Evolutionary conservation across 2,113 vertebrate genomes (phyloP).

Genomic region (Falcunculus frontatus): DNA sequence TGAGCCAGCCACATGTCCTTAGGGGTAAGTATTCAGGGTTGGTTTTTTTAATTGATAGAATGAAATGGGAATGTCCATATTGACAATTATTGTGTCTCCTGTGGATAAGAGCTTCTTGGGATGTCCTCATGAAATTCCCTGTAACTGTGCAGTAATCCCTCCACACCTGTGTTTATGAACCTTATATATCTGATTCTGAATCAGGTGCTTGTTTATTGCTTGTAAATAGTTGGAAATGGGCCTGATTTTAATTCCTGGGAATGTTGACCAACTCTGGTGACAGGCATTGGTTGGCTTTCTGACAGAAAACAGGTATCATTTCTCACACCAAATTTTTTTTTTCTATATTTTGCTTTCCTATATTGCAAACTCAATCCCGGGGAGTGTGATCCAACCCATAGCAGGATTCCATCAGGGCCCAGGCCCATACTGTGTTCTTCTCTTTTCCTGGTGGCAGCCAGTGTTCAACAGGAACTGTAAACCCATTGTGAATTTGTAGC

Average conservation of each 20-base stretch:
- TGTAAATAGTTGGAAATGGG: neutral
- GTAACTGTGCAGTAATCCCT: neutral
- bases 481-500: neutral
- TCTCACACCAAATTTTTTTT: neutral
- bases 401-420: neutral
- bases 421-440: rapidly evolving
- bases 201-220: neutral
- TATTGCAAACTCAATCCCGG: neutral
- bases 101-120: neutral
- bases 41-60: neutral
- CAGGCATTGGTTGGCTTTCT: neutral
- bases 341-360: rapidly evolving
- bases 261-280: neutral
- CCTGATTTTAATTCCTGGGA: neutral
- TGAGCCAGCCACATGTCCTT: neutral
- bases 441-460: neutral
- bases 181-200: neutral
- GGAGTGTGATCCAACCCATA: rapidly evolving
- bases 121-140: neutral
- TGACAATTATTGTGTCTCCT: neutral
- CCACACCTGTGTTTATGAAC: too few species aligned
- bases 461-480: neutral
- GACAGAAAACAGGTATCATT: neutral
- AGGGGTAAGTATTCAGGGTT: rapidly evolving
- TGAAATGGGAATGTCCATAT: neutral